Percentiles rank a stretch among this genome's conserved stretches.
These are phyloP conservation scores for Channallabes apus DNA, from an alignment of 2,797 vertebrate genomes.

Conservation along the genomic window DNA sequence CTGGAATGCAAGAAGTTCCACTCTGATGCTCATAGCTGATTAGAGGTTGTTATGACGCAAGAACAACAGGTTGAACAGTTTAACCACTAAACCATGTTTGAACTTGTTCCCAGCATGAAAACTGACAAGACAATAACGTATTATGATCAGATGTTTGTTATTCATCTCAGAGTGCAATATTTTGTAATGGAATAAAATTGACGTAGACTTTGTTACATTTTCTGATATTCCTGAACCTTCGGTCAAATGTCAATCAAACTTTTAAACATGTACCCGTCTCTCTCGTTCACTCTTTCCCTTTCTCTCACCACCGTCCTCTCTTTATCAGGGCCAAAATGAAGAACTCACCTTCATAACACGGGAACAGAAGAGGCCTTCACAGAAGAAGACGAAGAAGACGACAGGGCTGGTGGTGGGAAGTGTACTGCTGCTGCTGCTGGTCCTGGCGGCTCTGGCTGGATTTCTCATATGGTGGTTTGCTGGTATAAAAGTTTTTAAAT, in stretches of 20 bases:
- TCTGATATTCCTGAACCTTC: background rate
- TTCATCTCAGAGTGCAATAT: background rate
- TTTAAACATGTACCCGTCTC: background rate
- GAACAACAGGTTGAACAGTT: background rate
- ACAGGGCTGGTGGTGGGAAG: constrained; percentile 55
- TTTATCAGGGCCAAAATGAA: constrained; percentile 62
- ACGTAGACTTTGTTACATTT: background rate
- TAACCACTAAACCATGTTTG: background rate
- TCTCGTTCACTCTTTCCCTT: background rate
- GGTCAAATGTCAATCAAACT: background rate
- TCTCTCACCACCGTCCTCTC: background rate
- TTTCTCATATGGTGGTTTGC: constrained; percentile 75
- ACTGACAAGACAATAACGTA: background rate
- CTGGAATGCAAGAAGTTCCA: background rate
- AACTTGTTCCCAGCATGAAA: background rate
- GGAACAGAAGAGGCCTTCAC: constrained; percentile 60
- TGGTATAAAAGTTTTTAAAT: constrained; percentile 61
- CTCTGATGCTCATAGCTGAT: background rate
- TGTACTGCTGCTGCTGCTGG: constrained; percentile 59
- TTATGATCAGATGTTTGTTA: background rate
- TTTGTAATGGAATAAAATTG: background rate
- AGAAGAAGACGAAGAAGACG: constrained; percentile 50
- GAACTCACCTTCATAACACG: constrained; percentile 64
- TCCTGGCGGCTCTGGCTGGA: constrained; percentile 62
- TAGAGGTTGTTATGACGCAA: no score